Base-by-base conservation (phyloP, 2,113 vertebrate genomes). In the Pycnonotus jocosus region DNA sequence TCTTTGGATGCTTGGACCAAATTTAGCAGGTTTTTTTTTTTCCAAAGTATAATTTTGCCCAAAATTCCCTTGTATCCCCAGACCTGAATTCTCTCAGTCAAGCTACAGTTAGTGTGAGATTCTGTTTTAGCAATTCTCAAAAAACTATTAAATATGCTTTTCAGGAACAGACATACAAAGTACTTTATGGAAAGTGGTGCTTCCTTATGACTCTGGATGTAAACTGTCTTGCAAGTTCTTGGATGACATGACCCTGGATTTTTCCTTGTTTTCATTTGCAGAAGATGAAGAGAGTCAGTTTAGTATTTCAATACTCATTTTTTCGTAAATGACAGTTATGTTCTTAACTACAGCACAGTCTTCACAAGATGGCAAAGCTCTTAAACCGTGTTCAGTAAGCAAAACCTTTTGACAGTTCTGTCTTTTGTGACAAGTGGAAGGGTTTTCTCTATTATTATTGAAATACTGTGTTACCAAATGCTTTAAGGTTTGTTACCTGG, bases 1-100 rank as follows among this genome's bases (percentile, higher is more conserved):
- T 68, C 86, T 78, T 83, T 7, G 7, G 56, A 92, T 81, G 60
- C 66, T 95, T 88, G 98, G 98, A 98, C 97, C 98, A 98, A 97
- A 97, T 96, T 97, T 94, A 89, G 81, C 94, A 82, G 62, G 73
- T 15, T 56, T 45, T 10, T 62, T 90, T 90, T 89, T 53, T 44
- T 19, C 83, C 30, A 50, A 91, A 92, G 66, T 88, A 19, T 68
- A 72, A 89, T 90, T 90, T 94, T 94, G 58, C 88, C 91, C 30
- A 1, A 85, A 70, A 57, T 74, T 93, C 86, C 25, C 31, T 56
- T 40, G 40, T 64, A 16, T 86, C 25, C 18, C 47, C 53, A 65
- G 21, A 90, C 22, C 5, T 66, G 68, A 82, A 70, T 97, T 97
- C 82, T 96, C 31, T 84, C 95, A 97, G 86, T 72, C 80, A 95